Conservation (phyloP, 2,797 vertebrate genomes). For the Choloepus didactylus region DNA sequence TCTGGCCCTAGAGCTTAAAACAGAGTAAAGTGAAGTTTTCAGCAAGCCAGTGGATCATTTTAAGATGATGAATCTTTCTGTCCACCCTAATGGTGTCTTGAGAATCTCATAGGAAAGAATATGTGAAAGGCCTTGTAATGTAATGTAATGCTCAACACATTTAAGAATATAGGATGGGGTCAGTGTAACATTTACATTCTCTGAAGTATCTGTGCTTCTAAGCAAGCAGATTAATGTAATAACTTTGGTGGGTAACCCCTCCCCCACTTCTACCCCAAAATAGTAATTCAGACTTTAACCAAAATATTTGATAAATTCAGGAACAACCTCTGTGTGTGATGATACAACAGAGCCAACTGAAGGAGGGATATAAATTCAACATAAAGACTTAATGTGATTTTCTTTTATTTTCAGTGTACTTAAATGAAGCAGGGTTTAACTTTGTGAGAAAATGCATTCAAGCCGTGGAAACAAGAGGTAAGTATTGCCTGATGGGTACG, state of each 20-base stretch:
- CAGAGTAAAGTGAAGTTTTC: neutral
- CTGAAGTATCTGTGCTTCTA: neutral
- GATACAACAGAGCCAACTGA: neutral
- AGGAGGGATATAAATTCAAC: neutral
- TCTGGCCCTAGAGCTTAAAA: neutral
- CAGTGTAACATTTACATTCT: neutral
- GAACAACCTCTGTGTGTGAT: neutral
- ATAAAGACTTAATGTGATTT: neutral
- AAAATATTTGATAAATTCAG: neutral
- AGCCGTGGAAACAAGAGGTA: constrained; percentile 93
- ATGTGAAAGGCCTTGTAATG: neutral
- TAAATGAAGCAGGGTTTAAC: constrained; percentile 97
- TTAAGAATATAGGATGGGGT: neutral
- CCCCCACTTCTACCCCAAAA: neutral
- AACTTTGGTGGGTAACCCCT: neutral
- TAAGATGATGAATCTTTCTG: neutral
- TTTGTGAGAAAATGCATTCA: constrained; percentile 97
- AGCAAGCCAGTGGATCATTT: neutral
- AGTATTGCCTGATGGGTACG: constrained; percentile 86
- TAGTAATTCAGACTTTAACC: neutral
- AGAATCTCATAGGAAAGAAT: neutral
- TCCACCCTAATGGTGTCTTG: neutral
- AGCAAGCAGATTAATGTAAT: neutral
- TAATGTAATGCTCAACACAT: neutral
- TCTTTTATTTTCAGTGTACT: constrained; percentile 92